Evolutionary conservation across 2,888 invertebrate genomes (phyloP).

Genomic region (Muschampia plurimacula): DNA sequence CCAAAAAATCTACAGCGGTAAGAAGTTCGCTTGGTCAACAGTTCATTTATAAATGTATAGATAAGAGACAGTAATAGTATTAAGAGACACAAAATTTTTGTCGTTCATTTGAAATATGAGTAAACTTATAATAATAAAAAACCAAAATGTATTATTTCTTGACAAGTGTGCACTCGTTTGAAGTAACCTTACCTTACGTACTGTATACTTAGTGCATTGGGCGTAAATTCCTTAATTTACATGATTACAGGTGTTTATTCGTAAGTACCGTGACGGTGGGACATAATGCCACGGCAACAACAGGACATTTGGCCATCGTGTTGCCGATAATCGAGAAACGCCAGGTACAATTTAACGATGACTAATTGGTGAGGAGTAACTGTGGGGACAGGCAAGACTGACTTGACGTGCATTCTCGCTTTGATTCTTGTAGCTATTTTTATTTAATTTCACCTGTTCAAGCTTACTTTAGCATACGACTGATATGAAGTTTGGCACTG

Average conservation of each 20-base stretch:
- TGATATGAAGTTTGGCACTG: too few species aligned
- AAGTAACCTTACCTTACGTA: conserved; percentile 21
- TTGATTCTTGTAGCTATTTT: not conserved
- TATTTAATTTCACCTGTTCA: conserved; percentile 13
- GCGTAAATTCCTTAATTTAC: conserved; percentile 56
- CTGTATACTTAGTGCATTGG: conserved; percentile 35
- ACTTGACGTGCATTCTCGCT: conserved; percentile 45
- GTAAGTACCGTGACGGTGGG: conserved; percentile 68
- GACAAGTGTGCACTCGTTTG: conserved; percentile 13
- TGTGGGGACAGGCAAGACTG: conserved; percentile 29
- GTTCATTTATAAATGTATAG: too few species aligned
- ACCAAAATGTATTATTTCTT: not conserved
- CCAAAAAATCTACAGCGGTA: too few species aligned
- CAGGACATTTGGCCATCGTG: conserved; percentile 63
- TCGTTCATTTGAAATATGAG: too few species aligned
- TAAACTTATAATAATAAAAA: too few species aligned
- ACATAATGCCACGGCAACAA: conserved; percentile 50
- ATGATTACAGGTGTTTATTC: conserved; percentile 72
- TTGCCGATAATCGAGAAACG: conserved; percentile 55
- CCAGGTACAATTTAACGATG: conserved; percentile 56
- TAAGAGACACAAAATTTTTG: too few species aligned
- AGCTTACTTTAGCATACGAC: not conserved
- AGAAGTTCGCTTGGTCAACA: too few species aligned
- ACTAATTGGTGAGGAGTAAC: conserved; percentile 27
- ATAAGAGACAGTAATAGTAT: too few species aligned